phyloP scores from a whole-genome alignment of 2,113 vertebrate genomes.

The Corythaixoides concolor region DNA sequence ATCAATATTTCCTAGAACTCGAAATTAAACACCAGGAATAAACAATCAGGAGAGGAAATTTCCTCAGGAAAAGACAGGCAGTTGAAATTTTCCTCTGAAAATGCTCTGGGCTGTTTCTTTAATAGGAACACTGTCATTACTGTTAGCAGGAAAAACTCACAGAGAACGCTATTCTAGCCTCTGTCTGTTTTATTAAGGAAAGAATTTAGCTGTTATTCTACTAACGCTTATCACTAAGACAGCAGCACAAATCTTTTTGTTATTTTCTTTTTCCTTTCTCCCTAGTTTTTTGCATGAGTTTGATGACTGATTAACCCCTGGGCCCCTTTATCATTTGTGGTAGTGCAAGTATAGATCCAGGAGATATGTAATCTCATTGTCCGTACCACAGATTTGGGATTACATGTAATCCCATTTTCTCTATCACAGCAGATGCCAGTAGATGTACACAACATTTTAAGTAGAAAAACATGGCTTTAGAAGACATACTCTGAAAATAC shows the following conservation, averaged over 20 bases:
- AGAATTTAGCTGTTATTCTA: background rate
- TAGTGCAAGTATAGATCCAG: background rate
- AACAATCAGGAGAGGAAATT: background rate
- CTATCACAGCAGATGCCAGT: background rate
- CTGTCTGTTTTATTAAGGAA: background rate
- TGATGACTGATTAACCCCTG: constrained; percentile 5
- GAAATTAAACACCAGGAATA: background rate
- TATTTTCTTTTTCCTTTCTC: background rate
- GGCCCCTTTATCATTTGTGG: background rate
- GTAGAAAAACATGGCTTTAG: background rate
- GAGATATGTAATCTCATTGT: constrained; percentile 26
- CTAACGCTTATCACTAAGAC: constrained; percentile 23
- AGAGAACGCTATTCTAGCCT: background rate
- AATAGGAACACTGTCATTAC: background rate
- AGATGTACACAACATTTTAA: background rate
- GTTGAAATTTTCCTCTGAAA: background rate
- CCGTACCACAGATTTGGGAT: background rate
- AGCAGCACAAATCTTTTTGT: constrained; percentile 7
- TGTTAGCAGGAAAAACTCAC: background rate
- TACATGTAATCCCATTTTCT: background rate
- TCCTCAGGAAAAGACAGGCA: background rate
- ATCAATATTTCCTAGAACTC: background rate
- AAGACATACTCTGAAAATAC: background rate
- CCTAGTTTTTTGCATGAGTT: background rate
- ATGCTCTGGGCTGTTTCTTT: background rate